Percentiles rank a stretch among this genome's conserved stretches.
Conservation (phyloP, 2,888 invertebrate genomes). For the Cyclophora punctaria region DNA sequence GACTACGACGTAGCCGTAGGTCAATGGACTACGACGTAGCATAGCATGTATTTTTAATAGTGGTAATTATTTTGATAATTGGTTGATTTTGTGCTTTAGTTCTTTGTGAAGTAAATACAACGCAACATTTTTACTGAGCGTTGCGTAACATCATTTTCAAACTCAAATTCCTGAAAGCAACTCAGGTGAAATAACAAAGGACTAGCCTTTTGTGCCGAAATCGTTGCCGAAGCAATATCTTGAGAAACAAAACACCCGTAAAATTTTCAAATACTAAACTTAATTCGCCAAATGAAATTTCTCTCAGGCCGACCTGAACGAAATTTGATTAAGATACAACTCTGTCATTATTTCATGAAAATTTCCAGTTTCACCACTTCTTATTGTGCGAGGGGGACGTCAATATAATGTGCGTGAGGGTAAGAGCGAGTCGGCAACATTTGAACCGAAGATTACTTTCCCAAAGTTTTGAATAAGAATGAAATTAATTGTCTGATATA, state of each 20-base stretch:
- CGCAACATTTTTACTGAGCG: too few species aligned
- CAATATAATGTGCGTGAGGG: not conserved
- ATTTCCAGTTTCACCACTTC: conserved; percentile 13
- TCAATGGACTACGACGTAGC: too few species aligned
- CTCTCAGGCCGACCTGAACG: conserved; percentile 42
- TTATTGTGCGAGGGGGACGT: not conserved
- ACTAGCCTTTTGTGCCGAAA: too few species aligned
- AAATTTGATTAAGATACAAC: conserved; percentile 68
- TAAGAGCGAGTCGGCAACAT: not conserved
- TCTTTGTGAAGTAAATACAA: too few species aligned
- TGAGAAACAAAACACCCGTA: conserved; percentile 42
- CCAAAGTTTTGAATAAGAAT: conserved; percentile 36
- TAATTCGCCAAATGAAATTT: conserved; percentile 63
- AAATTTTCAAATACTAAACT: conserved; percentile 59
- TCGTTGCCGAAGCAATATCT: not conserved
- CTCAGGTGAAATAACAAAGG: too few species aligned
- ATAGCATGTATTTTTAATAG: too few species aligned
- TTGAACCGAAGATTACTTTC: conserved; percentile 30
- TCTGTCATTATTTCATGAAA: conserved; percentile 52
- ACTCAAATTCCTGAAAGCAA: too few species aligned
- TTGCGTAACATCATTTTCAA: too few species aligned
- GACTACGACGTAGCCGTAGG: too few species aligned
- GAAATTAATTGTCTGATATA: conserved; percentile 40
- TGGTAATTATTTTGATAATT: too few species aligned
- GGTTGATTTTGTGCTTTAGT: too few species aligned